A percentile compares a stretch with the other conserved stretches of the same genome.
Conservation (phyloP, 2,888 invertebrate species). For the Drosophila koepferae region DNA sequence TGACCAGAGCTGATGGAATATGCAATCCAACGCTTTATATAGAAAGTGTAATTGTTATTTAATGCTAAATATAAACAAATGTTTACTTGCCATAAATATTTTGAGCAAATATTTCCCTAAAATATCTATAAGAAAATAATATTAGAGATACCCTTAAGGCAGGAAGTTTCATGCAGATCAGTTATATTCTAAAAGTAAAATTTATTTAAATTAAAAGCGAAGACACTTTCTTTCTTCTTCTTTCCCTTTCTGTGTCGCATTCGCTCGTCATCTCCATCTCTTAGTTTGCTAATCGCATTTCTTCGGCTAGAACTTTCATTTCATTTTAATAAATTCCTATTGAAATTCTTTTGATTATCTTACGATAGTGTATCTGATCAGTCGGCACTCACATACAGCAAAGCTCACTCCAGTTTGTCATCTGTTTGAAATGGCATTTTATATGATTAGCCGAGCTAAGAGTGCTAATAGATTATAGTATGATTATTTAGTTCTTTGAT, state of each 20-base stretch:
- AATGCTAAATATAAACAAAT: constrained; percentile 5
- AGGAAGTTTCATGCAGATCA: background rate
- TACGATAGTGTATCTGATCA: background rate
- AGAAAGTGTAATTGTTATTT: constrained; percentile 7
- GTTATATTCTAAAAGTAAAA: background rate
- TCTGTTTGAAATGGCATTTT: constrained; percentile 8
- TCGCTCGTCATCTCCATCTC: background rate
- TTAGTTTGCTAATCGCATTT: background rate
- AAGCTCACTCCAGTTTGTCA: constrained; percentile 1
- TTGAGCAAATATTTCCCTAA: background rate
- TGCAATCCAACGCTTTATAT: background rate
- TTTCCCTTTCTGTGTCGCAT: background rate
- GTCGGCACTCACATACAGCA: background rate
- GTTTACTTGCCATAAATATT: background rate
- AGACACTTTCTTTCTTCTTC: background rate
- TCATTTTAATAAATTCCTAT: background rate
- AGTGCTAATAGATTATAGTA: constrained; percentile 27
- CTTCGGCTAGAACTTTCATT: no score
- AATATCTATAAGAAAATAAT: background rate
- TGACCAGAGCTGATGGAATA: background rate
- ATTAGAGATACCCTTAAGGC: background rate
- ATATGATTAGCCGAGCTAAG: constrained; percentile 12
- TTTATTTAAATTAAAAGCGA: background rate
- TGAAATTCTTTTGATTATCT: background rate
- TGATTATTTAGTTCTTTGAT: constrained; percentile 1